Conservation (phyloP, 2,888 invertebrate species). For the Heteromyza rotundicornis region DNA sequence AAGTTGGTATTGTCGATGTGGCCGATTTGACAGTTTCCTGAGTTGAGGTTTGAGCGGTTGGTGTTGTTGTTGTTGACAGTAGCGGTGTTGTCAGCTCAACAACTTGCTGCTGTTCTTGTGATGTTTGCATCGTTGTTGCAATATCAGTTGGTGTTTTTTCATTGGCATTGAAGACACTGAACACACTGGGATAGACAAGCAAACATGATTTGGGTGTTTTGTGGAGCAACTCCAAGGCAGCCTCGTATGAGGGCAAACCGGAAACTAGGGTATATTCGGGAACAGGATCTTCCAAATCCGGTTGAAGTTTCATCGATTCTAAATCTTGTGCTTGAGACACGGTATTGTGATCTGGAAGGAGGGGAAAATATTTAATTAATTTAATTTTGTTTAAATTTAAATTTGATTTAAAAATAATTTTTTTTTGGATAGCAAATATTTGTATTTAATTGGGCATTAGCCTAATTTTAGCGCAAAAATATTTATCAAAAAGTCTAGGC, state of each 20-base stretch:
- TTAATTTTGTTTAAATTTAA: not conserved
- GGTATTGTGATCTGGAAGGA: conserved; percentile 41
- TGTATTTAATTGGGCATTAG: too few species aligned
- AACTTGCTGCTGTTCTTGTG: conserved; percentile 20
- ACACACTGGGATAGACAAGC: conserved; percentile 58
- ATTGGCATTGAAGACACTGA: conserved; percentile 51
- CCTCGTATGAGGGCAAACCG: conserved; percentile 70
- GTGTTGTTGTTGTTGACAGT: conserved; percentile 20
- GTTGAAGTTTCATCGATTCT: conserved; percentile 57
- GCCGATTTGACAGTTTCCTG: conserved; percentile 18
- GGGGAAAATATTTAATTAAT: not conserved
- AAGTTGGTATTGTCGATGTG: conserved; percentile 19
- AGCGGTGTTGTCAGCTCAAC: conserved; percentile 14
- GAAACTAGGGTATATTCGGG: conserved; percentile 71
- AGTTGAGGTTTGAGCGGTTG: conserved; percentile 26
- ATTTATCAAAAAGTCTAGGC: too few species aligned
- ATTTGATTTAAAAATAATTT: not conserved
- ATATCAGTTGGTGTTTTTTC: conserved; percentile 39
- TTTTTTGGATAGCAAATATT: not conserved
- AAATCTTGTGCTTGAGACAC: conserved; percentile 42
- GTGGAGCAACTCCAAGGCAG: conserved; percentile 68
- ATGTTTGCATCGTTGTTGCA: conserved; percentile 31
- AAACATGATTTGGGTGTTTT: conserved; percentile 57
- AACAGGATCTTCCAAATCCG: conserved; percentile 65
- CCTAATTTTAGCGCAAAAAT: too few species aligned